A percentile compares a stretch with the other conserved stretches of the same genome.
Conservation (phyloP, 2,797 vertebrate genomes). For the Eulemur mongoz region DNA sequence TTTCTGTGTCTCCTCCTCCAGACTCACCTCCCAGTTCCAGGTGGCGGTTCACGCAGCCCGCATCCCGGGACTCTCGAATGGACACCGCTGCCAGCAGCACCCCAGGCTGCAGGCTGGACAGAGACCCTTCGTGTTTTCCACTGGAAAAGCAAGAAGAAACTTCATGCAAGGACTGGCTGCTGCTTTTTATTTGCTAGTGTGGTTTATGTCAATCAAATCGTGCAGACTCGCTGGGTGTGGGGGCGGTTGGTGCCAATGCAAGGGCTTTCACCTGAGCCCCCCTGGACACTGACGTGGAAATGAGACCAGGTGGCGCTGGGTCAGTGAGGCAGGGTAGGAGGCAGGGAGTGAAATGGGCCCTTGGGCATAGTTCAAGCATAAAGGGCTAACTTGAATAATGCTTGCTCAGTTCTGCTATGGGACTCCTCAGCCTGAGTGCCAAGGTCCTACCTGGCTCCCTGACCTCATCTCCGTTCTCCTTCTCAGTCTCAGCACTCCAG, state of each 20-base stretch:
- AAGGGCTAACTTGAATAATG: background rate
- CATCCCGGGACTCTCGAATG: background rate
- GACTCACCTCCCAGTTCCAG: background rate
- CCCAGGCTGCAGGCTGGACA: background rate
- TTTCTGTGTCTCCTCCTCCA: background rate
- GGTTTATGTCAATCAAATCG: background rate
- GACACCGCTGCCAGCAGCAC: background rate
- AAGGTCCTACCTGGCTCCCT: background rate
- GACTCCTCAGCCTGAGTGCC: background rate
- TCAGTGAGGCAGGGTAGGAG: background rate
- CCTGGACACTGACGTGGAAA: background rate
- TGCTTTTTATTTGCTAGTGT: background rate
- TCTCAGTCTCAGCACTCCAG: background rate
- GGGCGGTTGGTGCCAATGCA: background rate
- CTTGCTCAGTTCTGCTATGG: rapidly evolving
- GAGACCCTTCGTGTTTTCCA: background rate
- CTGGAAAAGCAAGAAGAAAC: background rate
- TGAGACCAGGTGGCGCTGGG: background rate
- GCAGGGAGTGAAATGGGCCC: background rate
- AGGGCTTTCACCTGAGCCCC: background rate
- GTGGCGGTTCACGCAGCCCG: background rate
- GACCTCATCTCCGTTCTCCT: background rate
- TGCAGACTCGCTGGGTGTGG: background rate
- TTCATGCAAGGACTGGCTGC: background rate
- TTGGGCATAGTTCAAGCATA: rapidly evolving